Base-by-base conservation (phyloP, 1,140 invertebrate species). In the Gonioctena quinquepunctata region DNA sequence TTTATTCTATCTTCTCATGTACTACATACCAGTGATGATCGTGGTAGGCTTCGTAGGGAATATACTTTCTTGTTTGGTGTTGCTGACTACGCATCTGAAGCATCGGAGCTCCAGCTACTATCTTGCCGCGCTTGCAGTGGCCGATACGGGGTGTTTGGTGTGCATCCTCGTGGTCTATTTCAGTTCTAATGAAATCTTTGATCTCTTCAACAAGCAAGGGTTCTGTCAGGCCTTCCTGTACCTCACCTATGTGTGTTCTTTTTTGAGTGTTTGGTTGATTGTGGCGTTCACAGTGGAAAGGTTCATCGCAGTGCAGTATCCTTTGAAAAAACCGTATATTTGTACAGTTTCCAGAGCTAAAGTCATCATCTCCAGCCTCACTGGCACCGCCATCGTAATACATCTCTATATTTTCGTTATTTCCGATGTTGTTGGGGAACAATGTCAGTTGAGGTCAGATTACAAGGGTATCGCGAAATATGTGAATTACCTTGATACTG, bases 261-360 rank as follows among this genome's bases (percentile, higher is more conserved):
- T 91, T 76, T 84, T 92, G 18, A 94, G 92, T 71, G 90, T 92
- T 0, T 95, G 93, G 93, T 87, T 94, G 61, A 91, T 93, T 1
- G 92, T 96, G 3, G 91, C 92, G 2, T 95, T 96, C 80, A 96
- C 94, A 0, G 87, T 94, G 0, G 94, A 96, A 79, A 83, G 94
- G 19, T 95, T 94, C 79, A 89, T 96, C 4, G 94, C 94, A 0
- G 92, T 96, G 1, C 87, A 90, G 79, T 92, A 93, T 79, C 94
- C 94, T 0, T 79, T 96, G 48, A 87, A 88, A 49, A 85, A 93
- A 1, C 92, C 91, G 28, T 87, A 88, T 2, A 89, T 93, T 81
- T 96, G 94, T 80, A 95, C 94, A 0, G 90, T 94, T 0, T 82
- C 86, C 0, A 84, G 93, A 8, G 94, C 94, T 0, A 91, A 89